Evolutionary conservation across 1,140 invertebrate species (phyloP), one percentile per base, ranked within the genome.

Genomic region (Cotesia typhae): DNA sequence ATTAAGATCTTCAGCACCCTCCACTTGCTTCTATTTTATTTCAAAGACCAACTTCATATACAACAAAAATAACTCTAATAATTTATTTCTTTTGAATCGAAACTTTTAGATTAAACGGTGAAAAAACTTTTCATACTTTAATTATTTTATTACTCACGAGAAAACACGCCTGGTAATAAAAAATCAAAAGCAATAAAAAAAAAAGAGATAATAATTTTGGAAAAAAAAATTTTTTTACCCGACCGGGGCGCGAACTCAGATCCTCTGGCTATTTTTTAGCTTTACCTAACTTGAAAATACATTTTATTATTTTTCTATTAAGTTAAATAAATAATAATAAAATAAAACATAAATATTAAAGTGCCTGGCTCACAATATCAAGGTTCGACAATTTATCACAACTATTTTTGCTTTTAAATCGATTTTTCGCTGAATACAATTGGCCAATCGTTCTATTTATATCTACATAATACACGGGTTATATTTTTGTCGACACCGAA

Each of bases 321-420:
- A 5, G 12, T 12, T 55, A 55, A 9, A 51, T n/a, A 51, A 51
- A n/a, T 51, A 51, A 52, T 14, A 9, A 35, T 20, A 63, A 63
- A 12, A 20, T 57, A 20, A 57, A 12, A 57, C 1, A 35, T 20
- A 35, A 63, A n/a, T 5, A 37, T 36, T 12, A 6, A 41, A 66
- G 20, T n/a, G 64, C 38, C 38, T 41, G 61, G 10, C 36, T 64
- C 61, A 66, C 64, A 66, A 52, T 66, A 41, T 66, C 41, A 66
- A 66, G 20, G 64, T 37, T 66, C 64, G 47, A 66, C 37, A 66
- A 66, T 66, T 66, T 66, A 66, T 66, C 64, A 66, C 14, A 38
- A 37, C 52, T 66, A 52, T n/a, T 37, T 66, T 41, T 14, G 64
- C 64, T 41, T 52, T 66, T 66, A 17, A 66, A 66, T 66, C 64